Base-by-base conservation (phyloP, 1,140 invertebrate genomes). In the Drosophila erecta region DNA sequence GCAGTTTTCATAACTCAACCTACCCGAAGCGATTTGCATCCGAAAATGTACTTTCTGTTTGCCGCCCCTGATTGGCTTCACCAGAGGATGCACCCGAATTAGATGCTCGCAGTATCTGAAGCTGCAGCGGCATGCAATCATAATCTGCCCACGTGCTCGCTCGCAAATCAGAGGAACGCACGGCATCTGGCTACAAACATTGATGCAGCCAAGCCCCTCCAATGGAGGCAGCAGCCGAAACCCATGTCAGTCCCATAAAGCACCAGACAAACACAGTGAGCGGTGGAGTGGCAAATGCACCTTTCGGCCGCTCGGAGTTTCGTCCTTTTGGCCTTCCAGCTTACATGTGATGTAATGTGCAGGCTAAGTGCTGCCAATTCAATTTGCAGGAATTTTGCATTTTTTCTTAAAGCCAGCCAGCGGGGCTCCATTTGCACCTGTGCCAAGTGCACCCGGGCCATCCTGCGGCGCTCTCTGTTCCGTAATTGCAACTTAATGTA, bases 401-500 rank as follows among this genome's bases (percentile, higher is more conserved):
- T 74, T 51, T 70, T 74, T 51, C 53, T 73, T 75, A 57, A 76
- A 67, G 72, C 40, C 54, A 37, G n/a, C 41, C 8, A 20, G 10
- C 3, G 10, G 17, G 12, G 41, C 11, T 3, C 35, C 27, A 53
- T 49, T 76, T 76, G 72, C 73, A 76, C 72, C 71, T 64, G 41
- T 20, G 7, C 20, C 7, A 22, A 15, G 30, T 10, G 30, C 30
- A 76, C 72, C 71, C 56, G 41, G 43, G 4, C 27, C 10, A 22
- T 22, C 30, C 17, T 12, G 14, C 33, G 14, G 40, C 38, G n/a
- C n/a, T 46, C 71, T 22, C 37, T 12, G 20, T 14, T 0, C 51
- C 47, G 20, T 85, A 86, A 86, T 86, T 86, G 81, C 83, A 87
- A 75, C 74, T 65, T 87, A 66, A 87, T 87, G 67, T 86, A 86